These are phyloP conservation scores for Carcinoscorpius rotundicauda DNA, from an alignment of 1,140 invertebrate species.

Conservation along the genomic window DNA sequence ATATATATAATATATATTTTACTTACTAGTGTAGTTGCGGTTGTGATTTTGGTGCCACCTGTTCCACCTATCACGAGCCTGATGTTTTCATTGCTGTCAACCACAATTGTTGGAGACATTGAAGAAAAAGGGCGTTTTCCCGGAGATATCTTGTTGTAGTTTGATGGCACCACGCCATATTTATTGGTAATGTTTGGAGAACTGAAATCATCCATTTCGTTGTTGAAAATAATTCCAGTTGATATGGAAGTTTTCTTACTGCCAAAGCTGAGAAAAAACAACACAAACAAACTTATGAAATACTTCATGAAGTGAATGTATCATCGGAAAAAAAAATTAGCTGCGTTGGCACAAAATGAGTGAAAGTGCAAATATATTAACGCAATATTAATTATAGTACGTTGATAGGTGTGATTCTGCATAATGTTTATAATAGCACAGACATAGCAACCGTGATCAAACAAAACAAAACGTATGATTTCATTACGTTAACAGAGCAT, in stretches of 20 bases:
- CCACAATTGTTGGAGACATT: constrained; percentile 37
- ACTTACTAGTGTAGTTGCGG: constrained; percentile 34
- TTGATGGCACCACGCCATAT: constrained; percentile 36
- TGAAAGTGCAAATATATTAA: too few species aligned
- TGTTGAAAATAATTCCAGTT: constrained; percentile 44
- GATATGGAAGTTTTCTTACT: constrained; percentile 28
- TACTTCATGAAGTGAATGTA: too few species aligned
- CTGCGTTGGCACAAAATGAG: too few species aligned
- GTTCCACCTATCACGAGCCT: constrained; percentile 37
- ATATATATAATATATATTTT: too few species aligned
- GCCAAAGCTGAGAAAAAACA: constrained; percentile 31
- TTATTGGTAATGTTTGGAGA: constrained; percentile 37
- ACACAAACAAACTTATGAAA: too few species aligned
- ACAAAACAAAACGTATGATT: too few species aligned
- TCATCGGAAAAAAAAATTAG: too few species aligned
- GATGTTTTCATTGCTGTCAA: constrained; percentile 27
- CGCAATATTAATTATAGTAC: too few species aligned
- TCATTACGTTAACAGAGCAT: too few species aligned
- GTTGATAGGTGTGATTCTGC: too few species aligned
- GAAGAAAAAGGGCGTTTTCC: constrained; percentile 38
- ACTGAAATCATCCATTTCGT: constrained; percentile 46
- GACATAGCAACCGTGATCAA: too few species aligned
- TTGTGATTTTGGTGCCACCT: constrained; percentile 41
- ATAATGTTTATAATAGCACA: too few species aligned
- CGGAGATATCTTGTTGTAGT: constrained; percentile 37